These are phyloP conservation scores for Trogon surrucura DNA, from an alignment of 2,113 vertebrate species.

Conservation along the genomic window DNA sequence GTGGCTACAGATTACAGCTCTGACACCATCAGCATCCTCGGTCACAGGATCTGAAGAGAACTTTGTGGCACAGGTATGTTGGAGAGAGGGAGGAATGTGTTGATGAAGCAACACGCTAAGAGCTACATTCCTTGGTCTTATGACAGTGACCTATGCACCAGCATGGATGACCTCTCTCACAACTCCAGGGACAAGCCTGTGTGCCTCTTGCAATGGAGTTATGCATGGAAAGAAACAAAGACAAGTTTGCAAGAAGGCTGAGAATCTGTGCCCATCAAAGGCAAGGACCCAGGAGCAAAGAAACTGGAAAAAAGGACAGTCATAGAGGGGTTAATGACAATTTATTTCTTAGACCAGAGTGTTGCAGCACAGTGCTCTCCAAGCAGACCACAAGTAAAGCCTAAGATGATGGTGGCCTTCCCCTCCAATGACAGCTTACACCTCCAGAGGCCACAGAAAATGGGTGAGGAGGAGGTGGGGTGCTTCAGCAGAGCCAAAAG, in stretches of 20 bases:
- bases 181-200: background rate
- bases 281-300: background rate
- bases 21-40: background rate
- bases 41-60: background rate
- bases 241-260: background rate
- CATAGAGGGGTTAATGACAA: background rate
- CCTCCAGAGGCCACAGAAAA: background rate
- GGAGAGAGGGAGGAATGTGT: background rate
- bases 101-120: background rate
- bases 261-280: background rate
- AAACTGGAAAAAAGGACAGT: background rate
- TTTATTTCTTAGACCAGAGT: background rate
- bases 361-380: background rate
- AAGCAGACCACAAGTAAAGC: background rate
- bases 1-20: background rate
- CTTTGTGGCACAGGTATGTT: accelerated
- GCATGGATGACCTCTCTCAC: accelerated
- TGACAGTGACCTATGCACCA: background rate
- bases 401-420: background rate
- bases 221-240: background rate
- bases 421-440: background rate
- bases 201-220: background rate
- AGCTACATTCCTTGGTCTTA: background rate
- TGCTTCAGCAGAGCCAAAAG: background rate
- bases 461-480: background rate